Base-by-base conservation (phyloP, 2,797 vertebrate genomes). In the Sphenodon punctatus region DNA sequence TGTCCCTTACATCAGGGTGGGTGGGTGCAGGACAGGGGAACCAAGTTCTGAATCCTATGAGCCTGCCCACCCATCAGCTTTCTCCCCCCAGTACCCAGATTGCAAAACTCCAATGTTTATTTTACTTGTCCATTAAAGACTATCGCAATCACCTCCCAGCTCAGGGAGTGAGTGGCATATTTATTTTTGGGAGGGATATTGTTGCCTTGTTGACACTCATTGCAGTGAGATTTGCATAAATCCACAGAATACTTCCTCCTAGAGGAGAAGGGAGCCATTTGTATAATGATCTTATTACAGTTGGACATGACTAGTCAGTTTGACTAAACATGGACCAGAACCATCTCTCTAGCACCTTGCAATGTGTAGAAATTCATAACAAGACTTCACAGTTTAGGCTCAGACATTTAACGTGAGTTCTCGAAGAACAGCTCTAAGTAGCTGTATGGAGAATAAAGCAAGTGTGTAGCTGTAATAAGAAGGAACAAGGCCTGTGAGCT, bases 321-420 rank as follows among this genome's bases (percentile, higher is more conserved):
- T n/a, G 51, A 42, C 41, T 32, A 43, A 56, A 2, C 0, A 0
- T 38, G 27, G 56, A 53, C 2, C 7, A 27, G 59, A 43, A 30
- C 5, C 16, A 9, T 70, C 53, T 56, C 43, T 39, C 14, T 0
- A 1, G 20, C 19, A 25, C 9, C 30, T 15, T 27, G 61, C 42
- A 43, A 43, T 14, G 41, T n/a, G n/a, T n/a, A n/a, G n/a, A n/a
- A n/a, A n/a, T n/a, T n/a, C n/a, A n/a, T n/a, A n/a, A n/a, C n/a
- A n/a, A n/a, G n/a, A n/a, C n/a, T n/a, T n/a, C n/a, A n/a, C n/a
- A n/a, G 4, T 25, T 0, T 3, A 16, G 39, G 1, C 14, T 27
- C 34, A 38, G 69, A 23, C 0, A 5, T 32, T 0, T n/a, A 2
- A 38, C 0, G 19, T 2, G 1, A 34, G 14, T 34, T 46, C 32